These are phyloP conservation scores for Corythaeola cristata DNA, from an alignment of 2,113 vertebrate species.

Conservation along the genomic window DNA sequence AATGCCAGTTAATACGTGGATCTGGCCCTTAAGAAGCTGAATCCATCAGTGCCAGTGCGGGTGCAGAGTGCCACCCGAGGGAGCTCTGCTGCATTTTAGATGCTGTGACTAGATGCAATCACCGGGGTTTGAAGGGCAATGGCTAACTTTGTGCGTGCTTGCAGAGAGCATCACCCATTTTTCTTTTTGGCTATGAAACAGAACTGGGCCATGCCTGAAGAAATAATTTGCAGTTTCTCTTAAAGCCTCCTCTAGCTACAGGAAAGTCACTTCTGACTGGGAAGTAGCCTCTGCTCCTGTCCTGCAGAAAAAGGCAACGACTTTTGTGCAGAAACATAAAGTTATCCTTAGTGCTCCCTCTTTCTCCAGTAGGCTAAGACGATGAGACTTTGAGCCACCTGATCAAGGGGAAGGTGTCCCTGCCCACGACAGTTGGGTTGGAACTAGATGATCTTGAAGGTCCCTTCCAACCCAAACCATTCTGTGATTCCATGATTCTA, in stretches of 20 bases:
- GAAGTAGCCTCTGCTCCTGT: neutral
- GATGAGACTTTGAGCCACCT: too few species aligned
- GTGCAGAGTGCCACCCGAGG: fast-evolving
- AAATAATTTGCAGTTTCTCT: neutral
- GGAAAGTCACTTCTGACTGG: neutral
- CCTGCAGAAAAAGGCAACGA: neutral
- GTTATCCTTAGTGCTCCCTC: neutral
- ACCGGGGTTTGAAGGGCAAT: neutral
- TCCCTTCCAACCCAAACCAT: too few species aligned
- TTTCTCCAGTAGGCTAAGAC: neutral
- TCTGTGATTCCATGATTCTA: too few species aligned
- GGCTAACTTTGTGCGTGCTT: neutral
- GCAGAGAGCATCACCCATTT: neutral
- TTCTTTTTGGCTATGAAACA: neutral
- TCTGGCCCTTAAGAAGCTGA: neutral
- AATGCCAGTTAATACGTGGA: neutral
- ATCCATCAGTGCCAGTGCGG: neutral
- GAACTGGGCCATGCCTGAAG: neutral
- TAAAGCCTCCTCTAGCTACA: neutral
- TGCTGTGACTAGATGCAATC: neutral
- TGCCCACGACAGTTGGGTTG: too few species aligned
- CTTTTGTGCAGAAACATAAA: neutral
- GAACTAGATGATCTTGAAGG: too few species aligned
- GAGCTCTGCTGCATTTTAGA: neutral
- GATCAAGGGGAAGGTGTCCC: too few species aligned